phyloP scores from a whole-genome alignment of 1,140 invertebrate genomes.

The Nixonia krombeini region DNA sequence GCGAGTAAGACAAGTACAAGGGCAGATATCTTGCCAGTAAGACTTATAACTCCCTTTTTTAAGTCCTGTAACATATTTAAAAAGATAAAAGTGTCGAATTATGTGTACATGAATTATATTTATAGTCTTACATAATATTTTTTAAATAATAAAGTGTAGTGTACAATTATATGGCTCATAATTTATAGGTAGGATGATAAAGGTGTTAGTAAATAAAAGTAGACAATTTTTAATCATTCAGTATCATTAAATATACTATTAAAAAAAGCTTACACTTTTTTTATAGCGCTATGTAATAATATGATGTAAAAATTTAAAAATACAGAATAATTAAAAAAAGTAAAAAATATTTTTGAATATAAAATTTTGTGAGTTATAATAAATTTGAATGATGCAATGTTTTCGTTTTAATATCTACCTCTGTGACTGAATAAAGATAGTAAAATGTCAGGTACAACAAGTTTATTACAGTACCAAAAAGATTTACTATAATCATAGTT shows the following conservation, averaged over 20 bases:
- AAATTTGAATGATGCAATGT: no score
- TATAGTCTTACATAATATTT: background rate
- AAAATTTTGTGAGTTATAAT: no score
- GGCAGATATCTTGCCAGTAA: conserved; percentile 69
- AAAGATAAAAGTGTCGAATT: conserved; percentile 2
- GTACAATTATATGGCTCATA: no score
- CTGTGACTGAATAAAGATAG: conserved; percentile 75
- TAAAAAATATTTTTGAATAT: no score
- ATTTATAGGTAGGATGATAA: no score
- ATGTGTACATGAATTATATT: no score
- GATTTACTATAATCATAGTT: conserved; percentile 82
- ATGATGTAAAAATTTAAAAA: no score
- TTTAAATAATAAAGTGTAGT: background rate
- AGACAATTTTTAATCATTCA: conserved; percentile 19
- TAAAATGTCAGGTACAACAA: conserved; percentile 77
- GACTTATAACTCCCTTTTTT: conserved; percentile 26
- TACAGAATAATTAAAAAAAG: no score
- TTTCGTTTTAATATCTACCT: no score
- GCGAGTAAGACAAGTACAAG: conserved; percentile 75
- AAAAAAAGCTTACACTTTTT: no score
- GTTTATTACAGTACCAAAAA: conserved; percentile 79
- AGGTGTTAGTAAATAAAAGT: conserved; percentile 10
- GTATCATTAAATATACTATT: no score
- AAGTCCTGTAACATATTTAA: conserved; percentile 47
- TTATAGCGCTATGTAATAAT: no score